Conservation (phyloP, 2,797 vertebrate genomes). For the Sorex maritimensis region DNA sequence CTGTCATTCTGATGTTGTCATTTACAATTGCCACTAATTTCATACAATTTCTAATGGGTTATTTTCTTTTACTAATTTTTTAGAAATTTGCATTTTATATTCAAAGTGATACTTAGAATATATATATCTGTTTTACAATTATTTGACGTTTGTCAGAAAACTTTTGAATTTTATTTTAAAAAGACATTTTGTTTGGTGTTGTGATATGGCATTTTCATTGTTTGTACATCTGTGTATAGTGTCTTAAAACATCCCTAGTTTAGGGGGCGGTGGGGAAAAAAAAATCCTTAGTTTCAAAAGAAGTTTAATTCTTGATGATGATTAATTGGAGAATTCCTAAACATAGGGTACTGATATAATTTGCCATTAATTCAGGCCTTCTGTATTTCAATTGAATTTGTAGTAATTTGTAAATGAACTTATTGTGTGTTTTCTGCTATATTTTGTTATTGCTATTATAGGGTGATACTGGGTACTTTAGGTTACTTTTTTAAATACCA, state of each 20-base stretch:
- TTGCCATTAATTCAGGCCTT: not conserved
- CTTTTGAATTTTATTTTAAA: constrained; percentile 31
- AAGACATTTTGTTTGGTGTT: not conserved
- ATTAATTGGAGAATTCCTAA: not conserved
- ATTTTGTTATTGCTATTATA: too few relatives aligned
- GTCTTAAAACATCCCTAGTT: not conserved
- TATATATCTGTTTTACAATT: not conserved
- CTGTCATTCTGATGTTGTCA: not conserved
- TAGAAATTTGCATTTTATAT: constrained; percentile 7
- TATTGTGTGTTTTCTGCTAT: too few relatives aligned
- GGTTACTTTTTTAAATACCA: too few relatives aligned
- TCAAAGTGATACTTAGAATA: not conserved
- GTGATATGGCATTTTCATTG: constrained; percentile 4
- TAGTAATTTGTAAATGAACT: too few relatives aligned
- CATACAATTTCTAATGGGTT: not conserved
- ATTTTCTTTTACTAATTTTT: not conserved
- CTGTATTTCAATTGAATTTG: too few relatives aligned
- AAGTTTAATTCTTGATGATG: constrained; percentile 37
- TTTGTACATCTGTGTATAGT: not conserved
- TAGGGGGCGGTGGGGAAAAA: not conserved
- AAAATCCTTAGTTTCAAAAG: not conserved
- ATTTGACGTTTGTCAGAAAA: not conserved
- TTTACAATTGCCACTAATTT: not conserved
- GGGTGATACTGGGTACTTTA: too few relatives aligned
- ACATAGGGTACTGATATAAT: not conserved